phyloP scores from a whole-genome alignment of 2,113 vertebrate species.

The Pungitius pungitius region DNA sequence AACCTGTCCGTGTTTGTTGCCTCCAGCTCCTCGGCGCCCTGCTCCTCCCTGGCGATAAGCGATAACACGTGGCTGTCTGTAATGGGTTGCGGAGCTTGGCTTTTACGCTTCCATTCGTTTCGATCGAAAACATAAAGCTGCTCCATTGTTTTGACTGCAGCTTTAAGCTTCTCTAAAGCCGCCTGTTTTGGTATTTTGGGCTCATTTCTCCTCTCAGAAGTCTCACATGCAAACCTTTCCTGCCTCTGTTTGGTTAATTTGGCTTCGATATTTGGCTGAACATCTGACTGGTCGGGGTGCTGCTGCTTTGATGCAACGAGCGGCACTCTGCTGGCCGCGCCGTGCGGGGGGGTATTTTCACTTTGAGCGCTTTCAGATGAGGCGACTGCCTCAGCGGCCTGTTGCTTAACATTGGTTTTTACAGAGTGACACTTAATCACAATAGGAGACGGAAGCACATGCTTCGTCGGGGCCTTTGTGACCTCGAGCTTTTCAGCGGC shows the following conservation, averaged over 20 bases:
- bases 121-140: slow-evolving; percentile 92
- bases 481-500: slow-evolving; percentile 72
- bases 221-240: slow-evolving; percentile 74
- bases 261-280: slow-evolving; percentile 81
- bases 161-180: slow-evolving; percentile 93
- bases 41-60: slow-evolving; percentile 86
- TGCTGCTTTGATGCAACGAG: slow-evolving; percentile 79
- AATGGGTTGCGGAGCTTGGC: slow-evolving; percentile 82
- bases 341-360: slow-evolving; percentile 76
- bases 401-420: slow-evolving; percentile 75
- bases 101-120: slow-evolving; percentile 94
- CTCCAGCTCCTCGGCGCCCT: slow-evolving; percentile 60
- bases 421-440: slow-evolving; percentile 93
- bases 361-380: slow-evolving; percentile 71
- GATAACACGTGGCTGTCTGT: slow-evolving; percentile 90
- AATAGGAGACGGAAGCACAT: slow-evolving; percentile 83
- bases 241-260: slow-evolving; percentile 82
- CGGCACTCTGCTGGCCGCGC: slow-evolving; percentile 77
- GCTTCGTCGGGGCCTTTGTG: slow-evolving; percentile 76
- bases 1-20: slow-evolving; percentile 13
- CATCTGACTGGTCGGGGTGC: slow-evolving; percentile 77
- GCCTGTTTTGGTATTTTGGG: slow-evolving; percentile 80
- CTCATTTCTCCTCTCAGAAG: slow-evolving; percentile 77
- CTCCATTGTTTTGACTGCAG: slow-evolving; percentile 96
- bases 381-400: slow-evolving; percentile 23